These are phyloP conservation scores for Mycetomoellerius zeteki DNA, from an alignment of 1,140 invertebrate genomes.

Conservation along the genomic window DNA sequence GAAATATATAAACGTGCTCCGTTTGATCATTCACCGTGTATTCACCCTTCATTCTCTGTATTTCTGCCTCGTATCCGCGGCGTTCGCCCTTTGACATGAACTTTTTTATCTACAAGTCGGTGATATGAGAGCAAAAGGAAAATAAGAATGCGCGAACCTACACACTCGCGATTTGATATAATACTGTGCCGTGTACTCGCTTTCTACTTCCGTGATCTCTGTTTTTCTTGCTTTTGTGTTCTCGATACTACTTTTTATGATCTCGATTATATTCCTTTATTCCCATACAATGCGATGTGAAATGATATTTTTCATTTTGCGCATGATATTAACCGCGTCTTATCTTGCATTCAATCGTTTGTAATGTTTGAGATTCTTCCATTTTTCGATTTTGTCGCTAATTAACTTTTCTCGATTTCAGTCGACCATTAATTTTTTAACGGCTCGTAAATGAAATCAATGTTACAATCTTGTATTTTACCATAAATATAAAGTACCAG, in stretches of 20 bases:
- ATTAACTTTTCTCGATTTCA: slow-evolving; percentile 9
- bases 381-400: background rate
- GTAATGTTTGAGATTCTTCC: background rate
- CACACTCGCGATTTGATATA: slow-evolving; percentile 25
- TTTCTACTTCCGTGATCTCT: slow-evolving; percentile 26
- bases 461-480: background rate
- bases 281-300: background rate
- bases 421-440: background rate
- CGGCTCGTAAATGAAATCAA: background rate
- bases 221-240: slow-evolving; percentile 42
- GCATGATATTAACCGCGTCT: background rate
- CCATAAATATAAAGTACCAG: no score
- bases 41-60: slow-evolving; percentile 34
- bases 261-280: slow-evolving; percentile 40
- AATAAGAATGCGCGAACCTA: slow-evolving; percentile 40
- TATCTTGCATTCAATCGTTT: background rate
- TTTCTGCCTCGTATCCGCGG: slow-evolving; percentile 23
- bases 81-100: slow-evolving; percentile 48
- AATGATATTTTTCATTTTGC: slow-evolving; percentile 16
- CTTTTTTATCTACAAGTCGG: slow-evolving; percentile 49
- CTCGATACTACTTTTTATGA: slow-evolving; percentile 12
- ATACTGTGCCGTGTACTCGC: background rate
- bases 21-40: slow-evolving; percentile 48
- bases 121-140: slow-evolving; percentile 30
- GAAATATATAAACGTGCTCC: slow-evolving; percentile 41